A percentile compares a stretch with the other conserved stretches of the same genome.
Evolutionary conservation across 2,888 invertebrate genomes (phyloP).

Genomic region (Protodeltote pygarga): DNA sequence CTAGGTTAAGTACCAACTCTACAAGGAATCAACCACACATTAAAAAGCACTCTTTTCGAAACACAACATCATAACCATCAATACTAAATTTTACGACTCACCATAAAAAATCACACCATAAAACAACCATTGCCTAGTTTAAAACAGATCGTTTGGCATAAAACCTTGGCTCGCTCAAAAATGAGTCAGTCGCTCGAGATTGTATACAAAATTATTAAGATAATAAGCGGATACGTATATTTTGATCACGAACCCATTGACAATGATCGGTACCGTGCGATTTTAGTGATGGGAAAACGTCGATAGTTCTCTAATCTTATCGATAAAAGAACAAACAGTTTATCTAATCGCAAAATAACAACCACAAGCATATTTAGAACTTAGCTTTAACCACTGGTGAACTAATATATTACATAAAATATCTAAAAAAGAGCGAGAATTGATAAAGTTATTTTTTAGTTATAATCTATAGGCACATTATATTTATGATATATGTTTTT

Average conservation of each 20-base stretch:
- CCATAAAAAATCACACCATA: constrained; percentile 45
- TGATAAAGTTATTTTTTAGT: too few relatives aligned
- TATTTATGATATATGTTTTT: too few relatives aligned
- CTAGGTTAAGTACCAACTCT: constrained; percentile 18
- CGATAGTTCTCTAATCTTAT: constrained; percentile 1
- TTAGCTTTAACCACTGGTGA: too few relatives aligned
- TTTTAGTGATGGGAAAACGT: constrained; percentile 56
- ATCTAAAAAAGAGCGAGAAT: too few relatives aligned
- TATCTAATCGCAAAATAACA: too few relatives aligned
- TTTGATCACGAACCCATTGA: constrained; percentile 86
- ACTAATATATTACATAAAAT: too few relatives aligned
- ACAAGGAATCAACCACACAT: constrained; percentile 34
- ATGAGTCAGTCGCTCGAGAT: constrained; percentile 80
- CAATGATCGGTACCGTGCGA: constrained; percentile 82
- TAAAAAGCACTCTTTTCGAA: constrained; percentile 32
- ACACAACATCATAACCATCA: constrained; percentile 41
- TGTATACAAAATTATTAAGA: constrained; percentile 84
- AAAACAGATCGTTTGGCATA: constrained; percentile 65
- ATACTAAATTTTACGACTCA: constrained; percentile 33
- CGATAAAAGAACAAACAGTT: background rate
- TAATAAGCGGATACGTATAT: constrained; percentile 86
- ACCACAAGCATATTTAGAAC: too few relatives aligned
- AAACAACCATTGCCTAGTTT: constrained; percentile 54
- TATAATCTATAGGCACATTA: too few relatives aligned
- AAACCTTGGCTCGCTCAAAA: constrained; percentile 82